phyloP scores from a whole-genome alignment of 2,113 vertebrate genomes.

The Phyllopteryx taeniolatus region DNA sequence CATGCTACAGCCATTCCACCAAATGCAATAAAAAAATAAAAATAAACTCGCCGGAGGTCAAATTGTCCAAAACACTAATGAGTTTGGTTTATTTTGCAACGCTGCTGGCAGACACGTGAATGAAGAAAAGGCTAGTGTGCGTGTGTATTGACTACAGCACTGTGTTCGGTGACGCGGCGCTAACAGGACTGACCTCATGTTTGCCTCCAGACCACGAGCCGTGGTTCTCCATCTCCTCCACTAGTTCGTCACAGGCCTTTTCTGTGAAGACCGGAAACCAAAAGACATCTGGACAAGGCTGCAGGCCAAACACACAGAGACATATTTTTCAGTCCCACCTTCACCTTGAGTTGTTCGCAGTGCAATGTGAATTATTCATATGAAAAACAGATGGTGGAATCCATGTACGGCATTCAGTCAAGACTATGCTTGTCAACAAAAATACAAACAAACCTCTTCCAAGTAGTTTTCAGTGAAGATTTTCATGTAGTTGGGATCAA shows the following conservation, averaged over 20 bases:
- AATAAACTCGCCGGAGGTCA: neutral
- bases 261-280: conserved; percentile 97
- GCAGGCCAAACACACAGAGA: conserved; percentile 41
- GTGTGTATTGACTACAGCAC: neutral
- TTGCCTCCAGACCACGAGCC: conserved; percentile 94
- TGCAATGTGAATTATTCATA: conserved; percentile 28
- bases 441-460: conserved; percentile 80
- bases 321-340: conserved; percentile 20
- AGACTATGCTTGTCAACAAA: neutral
- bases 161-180: conserved; percentile 16
- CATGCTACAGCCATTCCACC: neutral
- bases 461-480: conserved; percentile 93
- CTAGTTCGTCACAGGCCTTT: conserved; percentile 87
- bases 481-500: conserved; percentile 87
- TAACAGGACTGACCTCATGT: conserved; percentile 80
- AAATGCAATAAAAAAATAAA: neutral
- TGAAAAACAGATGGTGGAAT: conserved; percentile 48
- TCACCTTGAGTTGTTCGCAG: conserved; percentile 5
- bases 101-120: neutral
- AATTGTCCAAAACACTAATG: neutral
- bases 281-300: conserved; percentile 98
- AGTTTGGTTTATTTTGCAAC: neutral
- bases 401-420: conserved; percentile 21
- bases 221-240: conserved; percentile 93
- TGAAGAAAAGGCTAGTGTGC: neutral